Evolutionary conservation across 2,113 vertebrate genomes (phyloP), one percentile per base, ranked within the genome.

Genomic region (Butorides virescens): DNA sequence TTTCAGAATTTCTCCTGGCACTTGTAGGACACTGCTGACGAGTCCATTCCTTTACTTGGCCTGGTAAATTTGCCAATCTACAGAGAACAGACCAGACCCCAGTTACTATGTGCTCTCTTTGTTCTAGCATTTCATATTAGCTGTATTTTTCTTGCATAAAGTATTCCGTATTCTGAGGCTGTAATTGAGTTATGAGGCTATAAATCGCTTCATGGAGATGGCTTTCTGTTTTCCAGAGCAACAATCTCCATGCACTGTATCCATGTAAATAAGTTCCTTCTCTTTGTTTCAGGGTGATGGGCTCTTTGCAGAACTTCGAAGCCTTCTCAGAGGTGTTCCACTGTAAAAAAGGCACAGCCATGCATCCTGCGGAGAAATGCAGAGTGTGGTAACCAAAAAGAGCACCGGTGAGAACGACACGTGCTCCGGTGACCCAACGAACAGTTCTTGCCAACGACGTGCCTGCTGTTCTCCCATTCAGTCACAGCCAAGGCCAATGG

Each of bases 271-370:
- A 34, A 81, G 19, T 52, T 72, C 53, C 58, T 47, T 92, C 86
- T 94, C 61, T 95, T 32, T 90, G 34, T 65, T 65, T 39, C 53
- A 99, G 99, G 98, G 99, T 99, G 59, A 98, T 99, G 73, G 99
- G 99, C 30, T 99, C 99, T 1, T 96, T 99, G 90, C 99, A 99
- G 98, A 99, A 99, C 97, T 99, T 99, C 4, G 98, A 98, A 44
- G 99, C 98, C 0, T 99, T 99, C 97, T 98, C 99, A 1, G 98
- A 99, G 77, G 99, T 98, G 5, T 99, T 99, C 97, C 98, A 97
- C 90, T 99, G 99, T 46, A 91, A 98, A 49, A 98, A 76, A 84
- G 99, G 99, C 86, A 98, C 98, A 15, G 94, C 89, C 44, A 99
- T 99, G 99, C 98, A 99, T 74, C 99, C 99, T 0, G 88, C 97